Percentiles rank a stretch among this genome's conserved stretches.
Conservation (phyloP, 2,888 invertebrate genomes). For the Lucinisca nassula region DNA sequence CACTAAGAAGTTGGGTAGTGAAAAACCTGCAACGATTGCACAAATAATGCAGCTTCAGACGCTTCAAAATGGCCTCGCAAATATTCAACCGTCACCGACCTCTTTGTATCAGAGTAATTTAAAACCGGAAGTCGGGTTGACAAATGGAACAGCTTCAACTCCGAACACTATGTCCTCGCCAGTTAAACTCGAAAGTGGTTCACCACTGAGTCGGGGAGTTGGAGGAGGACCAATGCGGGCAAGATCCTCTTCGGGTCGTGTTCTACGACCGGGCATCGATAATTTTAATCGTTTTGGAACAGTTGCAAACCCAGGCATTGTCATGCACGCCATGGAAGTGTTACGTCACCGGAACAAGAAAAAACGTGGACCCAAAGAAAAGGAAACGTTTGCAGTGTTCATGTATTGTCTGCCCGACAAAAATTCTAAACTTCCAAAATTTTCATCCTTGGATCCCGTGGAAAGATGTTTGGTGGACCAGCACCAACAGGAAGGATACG, state of each 20-base stretch:
- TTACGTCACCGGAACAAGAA: slow-evolving; percentile 69
- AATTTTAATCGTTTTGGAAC: slow-evolving; percentile 64
- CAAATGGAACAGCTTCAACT: background rate
- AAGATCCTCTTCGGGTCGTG: slow-evolving; percentile 41
- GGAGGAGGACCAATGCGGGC: slow-evolving; percentile 57
- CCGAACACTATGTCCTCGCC: background rate
- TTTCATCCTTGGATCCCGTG: slow-evolving; percentile 73
- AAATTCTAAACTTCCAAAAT: slow-evolving; percentile 73
- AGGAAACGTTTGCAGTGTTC: slow-evolving; percentile 73
- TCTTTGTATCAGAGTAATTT: background rate
- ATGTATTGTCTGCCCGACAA: slow-evolving; percentile 77
- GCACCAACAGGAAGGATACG: slow-evolving; percentile 75
- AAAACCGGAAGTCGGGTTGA: background rate
- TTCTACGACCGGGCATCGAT: slow-evolving; percentile 67
- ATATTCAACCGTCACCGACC: background rate
- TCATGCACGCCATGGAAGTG: slow-evolving; percentile 72
- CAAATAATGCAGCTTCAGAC: slow-evolving; percentile 63
- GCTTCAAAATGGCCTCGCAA: background rate
- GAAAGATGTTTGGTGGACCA: slow-evolving; percentile 72
- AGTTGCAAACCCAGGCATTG: slow-evolving; percentile 64
- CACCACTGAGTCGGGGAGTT: background rate
- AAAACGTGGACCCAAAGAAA: slow-evolving; percentile 77
- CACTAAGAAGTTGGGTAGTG: slow-evolving; percentile 23
- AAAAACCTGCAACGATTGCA: slow-evolving; percentile 67
- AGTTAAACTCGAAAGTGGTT: background rate